Evolutionary conservation across 2,797 vertebrate species (phyloP).

Genomic region (Mionectes olivaceus): DNA sequence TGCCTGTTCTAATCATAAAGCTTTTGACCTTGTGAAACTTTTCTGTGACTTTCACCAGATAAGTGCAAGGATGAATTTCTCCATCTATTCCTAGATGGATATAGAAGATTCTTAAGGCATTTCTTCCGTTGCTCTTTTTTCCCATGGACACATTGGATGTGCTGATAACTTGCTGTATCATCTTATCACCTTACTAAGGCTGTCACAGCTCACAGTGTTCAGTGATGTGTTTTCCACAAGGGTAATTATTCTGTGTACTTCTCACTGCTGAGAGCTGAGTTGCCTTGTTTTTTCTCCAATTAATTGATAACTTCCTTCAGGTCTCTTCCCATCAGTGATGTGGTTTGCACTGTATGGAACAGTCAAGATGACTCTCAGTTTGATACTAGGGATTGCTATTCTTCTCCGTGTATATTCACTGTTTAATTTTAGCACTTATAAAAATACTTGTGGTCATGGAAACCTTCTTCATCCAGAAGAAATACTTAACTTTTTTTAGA

Average conservation of each 20-base stretch:
- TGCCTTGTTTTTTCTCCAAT: not conserved
- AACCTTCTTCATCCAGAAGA: not conserved
- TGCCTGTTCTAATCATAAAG: not conserved
- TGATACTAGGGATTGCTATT: not conserved
- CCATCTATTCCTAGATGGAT: not conserved
- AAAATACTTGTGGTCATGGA: not conserved
- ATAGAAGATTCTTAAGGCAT: not conserved
- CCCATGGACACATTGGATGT: not conserved
- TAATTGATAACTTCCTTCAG: not conserved
- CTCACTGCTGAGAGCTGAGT: not conserved
- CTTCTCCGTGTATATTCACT: not conserved
- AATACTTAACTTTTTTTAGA: fast-evolving
- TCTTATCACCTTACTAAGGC: not conserved
- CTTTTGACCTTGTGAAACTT: not conserved
- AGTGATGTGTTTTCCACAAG: not conserved
- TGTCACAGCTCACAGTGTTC: not conserved
- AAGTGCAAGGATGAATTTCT: not conserved
- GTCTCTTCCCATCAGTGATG: fast-evolving
- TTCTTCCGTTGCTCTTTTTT: not conserved
- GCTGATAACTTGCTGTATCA: not conserved
- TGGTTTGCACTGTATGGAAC: not conserved
- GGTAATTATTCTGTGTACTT: not conserved
- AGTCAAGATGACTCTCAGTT: not conserved
- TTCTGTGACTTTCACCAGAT: not conserved
- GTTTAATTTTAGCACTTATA: not conserved